Evolutionary conservation across 2,888 invertebrate genomes (phyloP).

Genomic region (Aproaerema taeniolella): DNA sequence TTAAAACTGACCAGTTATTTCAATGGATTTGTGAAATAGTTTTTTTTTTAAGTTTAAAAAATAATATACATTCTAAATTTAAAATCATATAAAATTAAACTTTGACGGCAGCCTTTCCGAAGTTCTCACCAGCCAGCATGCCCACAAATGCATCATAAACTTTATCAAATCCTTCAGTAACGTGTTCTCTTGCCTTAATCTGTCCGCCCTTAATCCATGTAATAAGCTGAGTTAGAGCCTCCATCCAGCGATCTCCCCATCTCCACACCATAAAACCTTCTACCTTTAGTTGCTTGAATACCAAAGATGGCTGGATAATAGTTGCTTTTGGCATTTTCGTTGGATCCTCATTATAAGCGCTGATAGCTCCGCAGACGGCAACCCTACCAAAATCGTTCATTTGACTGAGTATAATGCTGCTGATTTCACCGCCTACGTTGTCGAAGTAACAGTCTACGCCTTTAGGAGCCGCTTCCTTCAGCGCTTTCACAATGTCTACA

Average conservation of each 20-base stretch:
- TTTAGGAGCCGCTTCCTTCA: conserved; percentile 80
- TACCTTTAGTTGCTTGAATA: conserved; percentile 77
- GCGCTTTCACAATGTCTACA: conserved; percentile 65
- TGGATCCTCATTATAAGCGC: conserved; percentile 41
- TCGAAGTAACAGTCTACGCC: conserved; percentile 87
- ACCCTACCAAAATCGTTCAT: conserved; percentile 68
- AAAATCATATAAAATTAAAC: conserved; percentile 17
- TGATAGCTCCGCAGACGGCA: conserved; percentile 47
- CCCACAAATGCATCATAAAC: conserved; percentile 80
- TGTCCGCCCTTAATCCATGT: conserved; percentile 82
- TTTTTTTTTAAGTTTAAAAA: too few relatives aligned
- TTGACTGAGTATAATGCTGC: conserved; percentile 73
- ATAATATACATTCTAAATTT: neutral
- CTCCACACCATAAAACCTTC: conserved; percentile 78
- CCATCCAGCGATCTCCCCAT: conserved; percentile 74
- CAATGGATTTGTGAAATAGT: too few relatives aligned
- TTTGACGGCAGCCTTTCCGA: conserved; percentile 67
- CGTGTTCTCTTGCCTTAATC: conserved; percentile 79
- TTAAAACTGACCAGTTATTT: too few relatives aligned
- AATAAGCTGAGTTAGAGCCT: conserved; percentile 76
- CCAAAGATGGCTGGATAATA: conserved; percentile 72
- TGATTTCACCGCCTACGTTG: conserved; percentile 84
- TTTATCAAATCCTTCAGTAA: conserved; percentile 81
- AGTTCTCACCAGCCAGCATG: conserved; percentile 76
- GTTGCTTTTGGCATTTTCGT: conserved; percentile 39